These are phyloP conservation scores for Sylvicapra grimmia DNA, from an alignment of 2,113 vertebrate species.

Conservation along the genomic window DNA sequence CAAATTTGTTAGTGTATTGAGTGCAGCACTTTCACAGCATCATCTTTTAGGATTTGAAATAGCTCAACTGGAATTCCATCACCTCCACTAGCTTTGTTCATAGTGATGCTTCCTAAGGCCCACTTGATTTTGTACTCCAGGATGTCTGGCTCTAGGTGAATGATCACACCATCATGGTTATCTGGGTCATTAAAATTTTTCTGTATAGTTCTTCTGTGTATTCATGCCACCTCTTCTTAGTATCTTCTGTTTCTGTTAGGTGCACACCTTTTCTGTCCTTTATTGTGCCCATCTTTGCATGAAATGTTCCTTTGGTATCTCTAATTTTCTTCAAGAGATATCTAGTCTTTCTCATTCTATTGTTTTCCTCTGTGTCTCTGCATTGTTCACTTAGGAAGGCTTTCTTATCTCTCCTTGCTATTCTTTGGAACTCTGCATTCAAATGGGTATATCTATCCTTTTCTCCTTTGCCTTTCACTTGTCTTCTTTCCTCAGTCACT, in stretches of 20 bases:
- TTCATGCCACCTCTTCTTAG: not conserved
- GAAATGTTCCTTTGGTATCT: not conserved
- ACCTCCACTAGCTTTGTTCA: not conserved
- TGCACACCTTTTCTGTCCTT: not conserved
- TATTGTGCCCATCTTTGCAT: not conserved
- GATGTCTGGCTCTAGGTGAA: not conserved
- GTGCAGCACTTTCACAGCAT: not conserved
- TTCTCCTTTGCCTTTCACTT: not conserved
- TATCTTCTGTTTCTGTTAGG: not conserved
- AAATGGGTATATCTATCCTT: not conserved
- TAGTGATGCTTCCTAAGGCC: not conserved
- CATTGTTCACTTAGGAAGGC: not conserved
- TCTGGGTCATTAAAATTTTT: not conserved
- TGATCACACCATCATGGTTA: not conserved
- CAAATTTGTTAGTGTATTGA: not conserved
- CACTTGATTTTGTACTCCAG: not conserved
- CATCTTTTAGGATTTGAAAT: not conserved
- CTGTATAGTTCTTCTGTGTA: not conserved
- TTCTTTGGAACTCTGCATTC: not conserved
- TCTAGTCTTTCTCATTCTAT: not conserved
- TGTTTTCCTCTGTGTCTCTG: not conserved
- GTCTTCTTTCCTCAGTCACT: not conserved
- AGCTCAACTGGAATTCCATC: not conserved
- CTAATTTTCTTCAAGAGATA: not conserved
- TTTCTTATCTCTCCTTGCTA: not conserved